Percentiles rank a stretch among this genome's conserved stretches.
These are phyloP conservation scores for Phymorhynchus buccinoides DNA, from an alignment of 1,140 invertebrate genomes.

Conservation along the genomic window DNA sequence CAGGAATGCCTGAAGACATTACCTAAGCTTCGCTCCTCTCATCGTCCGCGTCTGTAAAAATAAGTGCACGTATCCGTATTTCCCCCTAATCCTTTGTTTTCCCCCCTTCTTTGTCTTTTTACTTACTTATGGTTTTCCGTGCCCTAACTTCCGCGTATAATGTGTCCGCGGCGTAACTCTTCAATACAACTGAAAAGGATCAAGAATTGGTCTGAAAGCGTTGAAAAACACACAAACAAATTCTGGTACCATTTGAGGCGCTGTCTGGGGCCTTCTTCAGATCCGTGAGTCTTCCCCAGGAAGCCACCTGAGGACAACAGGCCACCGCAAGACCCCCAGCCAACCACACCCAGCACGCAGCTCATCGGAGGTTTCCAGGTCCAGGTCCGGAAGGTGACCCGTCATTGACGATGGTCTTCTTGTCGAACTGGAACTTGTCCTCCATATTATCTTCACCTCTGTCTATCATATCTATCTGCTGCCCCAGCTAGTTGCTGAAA, in stretches of 20 bases:
- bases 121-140: too few species aligned
- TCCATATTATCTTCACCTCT: too few species aligned
- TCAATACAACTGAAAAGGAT: not conserved
- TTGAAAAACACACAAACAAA: not conserved
- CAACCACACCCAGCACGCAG: constrained; percentile 23
- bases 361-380: constrained; percentile 41
- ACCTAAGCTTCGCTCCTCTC: too few species aligned
- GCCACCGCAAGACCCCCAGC: not conserved
- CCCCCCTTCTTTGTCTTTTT: too few species aligned
- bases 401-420: constrained; percentile 34
- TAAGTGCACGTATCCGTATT: too few species aligned
- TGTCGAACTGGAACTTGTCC: constrained; percentile 49
- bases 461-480: too few species aligned
- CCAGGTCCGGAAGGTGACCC: constrained; percentile 20
- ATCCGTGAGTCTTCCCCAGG: constrained; percentile 27
- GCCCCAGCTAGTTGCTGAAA: too few species aligned
- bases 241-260: not conserved
- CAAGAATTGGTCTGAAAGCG: not conserved
- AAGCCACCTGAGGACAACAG: constrained; percentile 38
- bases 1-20: too few species aligned
- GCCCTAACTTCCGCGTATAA: too few species aligned
- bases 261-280: not conserved
- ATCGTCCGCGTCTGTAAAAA: too few species aligned
- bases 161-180: too few species aligned
- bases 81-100: too few species aligned